A percentile compares a stretch with the other conserved stretches of the same genome.
Conservation (phyloP, 2,113 vertebrate species). For the Neodontobutis hainanensis region DNA sequence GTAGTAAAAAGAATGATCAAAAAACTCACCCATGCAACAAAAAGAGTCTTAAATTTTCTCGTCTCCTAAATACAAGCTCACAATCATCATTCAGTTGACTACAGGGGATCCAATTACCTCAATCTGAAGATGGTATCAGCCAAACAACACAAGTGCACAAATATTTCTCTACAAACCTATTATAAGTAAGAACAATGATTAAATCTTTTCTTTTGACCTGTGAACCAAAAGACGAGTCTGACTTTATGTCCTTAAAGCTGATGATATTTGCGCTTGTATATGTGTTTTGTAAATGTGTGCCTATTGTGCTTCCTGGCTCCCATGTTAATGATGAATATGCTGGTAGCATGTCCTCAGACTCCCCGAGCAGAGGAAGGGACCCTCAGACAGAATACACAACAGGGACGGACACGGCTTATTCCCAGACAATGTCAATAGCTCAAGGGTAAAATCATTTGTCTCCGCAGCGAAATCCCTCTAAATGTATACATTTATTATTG, state of each 20-base stretch:
- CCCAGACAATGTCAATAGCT: conserved; percentile 82
- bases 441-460: conserved; percentile 85
- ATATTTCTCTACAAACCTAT: conserved; percentile 90
- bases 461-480: conserved; percentile 75
- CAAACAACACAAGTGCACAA: conserved; percentile 86
- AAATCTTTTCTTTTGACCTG: conserved; percentile 84
- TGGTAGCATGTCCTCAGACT: conserved; percentile 67
- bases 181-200: conserved; percentile 91
- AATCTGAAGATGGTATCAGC: conserved; percentile 91
- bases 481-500: conserved; percentile 86
- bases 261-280: conserved; percentile 14
- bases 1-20: conserved; percentile 58
- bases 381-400: conserved; percentile 79
- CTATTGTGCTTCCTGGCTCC: conserved; percentile 46
- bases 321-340: conserved; percentile 73
- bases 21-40: conserved; percentile 46
- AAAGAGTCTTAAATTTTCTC: conserved; percentile 81
- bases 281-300: conserved; percentile 6
- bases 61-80: conserved; percentile 89
- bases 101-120: conserved; percentile 92
- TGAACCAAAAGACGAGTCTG: neutral
- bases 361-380: conserved; percentile 77
- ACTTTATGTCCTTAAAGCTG: conserved; percentile 16
- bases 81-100: conserved; percentile 89
- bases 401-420: conserved; percentile 79